phyloP scores from a whole-genome alignment of 1,140 invertebrate genomes.

The Pachypeltis micranthus region DNA sequence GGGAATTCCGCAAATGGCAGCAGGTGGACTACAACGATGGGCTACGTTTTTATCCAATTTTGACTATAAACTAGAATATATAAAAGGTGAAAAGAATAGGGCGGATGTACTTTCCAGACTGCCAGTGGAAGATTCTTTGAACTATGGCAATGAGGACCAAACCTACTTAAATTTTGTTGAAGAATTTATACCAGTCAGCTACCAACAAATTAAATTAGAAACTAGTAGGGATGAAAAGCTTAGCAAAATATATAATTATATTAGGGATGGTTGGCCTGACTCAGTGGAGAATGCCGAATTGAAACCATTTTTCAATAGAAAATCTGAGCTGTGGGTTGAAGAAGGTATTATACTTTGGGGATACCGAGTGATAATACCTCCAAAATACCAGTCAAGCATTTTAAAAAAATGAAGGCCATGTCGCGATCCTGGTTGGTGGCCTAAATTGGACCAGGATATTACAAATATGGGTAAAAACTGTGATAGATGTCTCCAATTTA shows the following conservation, averaged over 20 bases:
- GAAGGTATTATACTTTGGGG: not conserved
- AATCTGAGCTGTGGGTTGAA: too few species aligned
- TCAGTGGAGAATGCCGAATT: too few species aligned
- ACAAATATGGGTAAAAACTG: not conserved
- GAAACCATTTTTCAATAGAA: too few species aligned
- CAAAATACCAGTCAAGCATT: constrained; percentile 8
- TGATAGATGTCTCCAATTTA: not conserved
- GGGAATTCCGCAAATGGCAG: constrained; percentile 27
- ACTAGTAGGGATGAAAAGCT: constrained; percentile 22
- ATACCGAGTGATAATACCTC: too few species aligned
- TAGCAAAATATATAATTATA: constrained; percentile 24
- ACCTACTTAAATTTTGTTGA: constrained; percentile 23
- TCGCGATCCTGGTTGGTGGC: not conserved
- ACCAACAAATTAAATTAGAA: constrained; percentile 17
- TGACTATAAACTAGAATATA: constrained; percentile 28
- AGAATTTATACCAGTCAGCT: constrained; percentile 23
- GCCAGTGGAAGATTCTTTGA: constrained; percentile 18
- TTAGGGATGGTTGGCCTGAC: constrained; percentile 16
- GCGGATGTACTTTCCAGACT: constrained; percentile 26
- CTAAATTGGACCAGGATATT: not conserved
- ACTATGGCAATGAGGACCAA: constrained; percentile 10
- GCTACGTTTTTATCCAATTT: constrained; percentile 30
- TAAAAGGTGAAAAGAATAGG: constrained; percentile 24
- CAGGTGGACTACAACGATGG: constrained; percentile 30
- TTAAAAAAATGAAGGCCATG: too few species aligned